phyloP scores from a whole-genome alignment of 2,888 invertebrate genomes.

The Agrilus biguttatus region DNA sequence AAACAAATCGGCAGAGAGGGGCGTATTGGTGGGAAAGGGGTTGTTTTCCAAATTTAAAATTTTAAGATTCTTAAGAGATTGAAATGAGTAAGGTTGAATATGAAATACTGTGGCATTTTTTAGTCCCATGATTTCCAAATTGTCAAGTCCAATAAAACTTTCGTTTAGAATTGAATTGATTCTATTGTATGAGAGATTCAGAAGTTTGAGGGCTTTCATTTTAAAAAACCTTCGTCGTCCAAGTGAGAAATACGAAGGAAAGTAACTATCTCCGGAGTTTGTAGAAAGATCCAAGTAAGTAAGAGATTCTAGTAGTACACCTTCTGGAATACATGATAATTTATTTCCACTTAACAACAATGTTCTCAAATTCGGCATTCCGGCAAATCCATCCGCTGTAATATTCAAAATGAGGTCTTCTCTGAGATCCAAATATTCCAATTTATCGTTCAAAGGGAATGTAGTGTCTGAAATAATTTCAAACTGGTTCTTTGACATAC shows the following conservation, averaged over 20 bases:
- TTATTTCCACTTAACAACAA: constrained; percentile 39
- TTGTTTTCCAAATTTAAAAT: constrained; percentile 41
- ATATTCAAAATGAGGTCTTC: constrained; percentile 36
- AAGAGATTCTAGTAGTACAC: constrained; percentile 34
- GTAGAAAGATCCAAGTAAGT: constrained; percentile 37
- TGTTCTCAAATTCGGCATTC: constrained; percentile 37
- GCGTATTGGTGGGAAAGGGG: constrained; percentile 25
- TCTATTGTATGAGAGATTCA: constrained; percentile 40
- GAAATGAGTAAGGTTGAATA: constrained; percentile 36
- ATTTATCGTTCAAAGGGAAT: constrained; percentile 40
- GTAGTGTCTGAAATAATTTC: constrained; percentile 35
- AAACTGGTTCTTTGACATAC: constrained; percentile 40
- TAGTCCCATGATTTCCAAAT: constrained; percentile 35
- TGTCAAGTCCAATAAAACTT: constrained; percentile 36
- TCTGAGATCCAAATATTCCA: constrained; percentile 40
- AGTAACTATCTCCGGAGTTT: constrained; percentile 32
- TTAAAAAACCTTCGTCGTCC: constrained; percentile 35
- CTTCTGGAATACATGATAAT: constrained; percentile 36
- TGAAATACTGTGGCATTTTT: constrained; percentile 38
- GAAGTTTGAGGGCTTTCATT: constrained; percentile 32
- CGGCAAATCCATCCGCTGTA: constrained; percentile 33
- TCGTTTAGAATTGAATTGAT: constrained; percentile 36
- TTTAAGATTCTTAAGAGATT: constrained; percentile 30
- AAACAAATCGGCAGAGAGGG: constrained; percentile 26
- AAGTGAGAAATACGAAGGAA: constrained; percentile 37